phyloP scores from a whole-genome alignment of 2,888 invertebrate species.

The Xestoiulus laeticollis region DNA sequence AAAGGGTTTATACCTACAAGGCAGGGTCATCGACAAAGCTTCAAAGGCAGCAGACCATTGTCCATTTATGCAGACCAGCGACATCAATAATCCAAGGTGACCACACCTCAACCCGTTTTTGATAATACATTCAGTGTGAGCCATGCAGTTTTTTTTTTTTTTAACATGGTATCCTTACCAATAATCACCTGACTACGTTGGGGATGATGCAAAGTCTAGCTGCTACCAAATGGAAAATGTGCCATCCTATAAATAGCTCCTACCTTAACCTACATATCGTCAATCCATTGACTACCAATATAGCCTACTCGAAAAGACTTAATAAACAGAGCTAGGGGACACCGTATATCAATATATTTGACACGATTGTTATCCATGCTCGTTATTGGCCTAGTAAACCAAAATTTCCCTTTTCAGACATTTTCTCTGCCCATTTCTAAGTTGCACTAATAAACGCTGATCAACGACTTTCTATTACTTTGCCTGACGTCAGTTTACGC shows the following conservation, averaged over 20 bases:
- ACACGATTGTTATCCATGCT: not conserved
- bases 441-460: not conserved
- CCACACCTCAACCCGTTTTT: slow-evolving; percentile 31
- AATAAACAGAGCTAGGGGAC: not conserved
- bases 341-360: not conserved
- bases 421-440: not conserved
- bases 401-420: not conserved
- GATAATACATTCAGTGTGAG: not conserved
- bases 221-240: not conserved
- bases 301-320: not conserved
- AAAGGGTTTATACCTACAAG: not conserved
- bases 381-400: not conserved
- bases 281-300: not conserved
- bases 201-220: not conserved
- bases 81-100: slow-evolving; percentile 24
- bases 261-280: not conserved
- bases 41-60: not conserved
- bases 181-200: not conserved
- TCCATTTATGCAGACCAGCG: slow-evolving; percentile 5
- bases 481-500: not conserved
- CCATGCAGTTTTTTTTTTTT: not conserved
- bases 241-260: not conserved
- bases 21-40: not conserved
- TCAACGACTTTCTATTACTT: not conserved
- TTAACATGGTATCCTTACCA: not conserved